Conservation (phyloP, 1,140 invertebrate genomes). For the Philopotamus ludificatus region DNA sequence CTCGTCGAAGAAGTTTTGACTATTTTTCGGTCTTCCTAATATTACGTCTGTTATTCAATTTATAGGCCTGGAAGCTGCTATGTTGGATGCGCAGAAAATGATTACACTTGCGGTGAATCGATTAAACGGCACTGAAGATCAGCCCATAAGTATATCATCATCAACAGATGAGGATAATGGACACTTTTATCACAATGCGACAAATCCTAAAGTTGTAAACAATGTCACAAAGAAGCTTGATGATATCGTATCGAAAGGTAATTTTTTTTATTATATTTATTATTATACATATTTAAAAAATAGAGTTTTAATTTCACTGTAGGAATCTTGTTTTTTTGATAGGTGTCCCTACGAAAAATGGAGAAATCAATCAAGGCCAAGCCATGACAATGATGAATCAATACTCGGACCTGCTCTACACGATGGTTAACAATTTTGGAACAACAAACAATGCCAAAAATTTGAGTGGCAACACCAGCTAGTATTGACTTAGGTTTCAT, state of each 20-base stretch:
- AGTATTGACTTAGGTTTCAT: conserved; percentile 6
- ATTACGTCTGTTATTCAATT: no score
- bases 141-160: conserved; percentile 42
- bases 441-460: conserved; percentile 21
- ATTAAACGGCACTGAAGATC: conserved; percentile 37
- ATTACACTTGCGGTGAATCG: conserved; percentile 45
- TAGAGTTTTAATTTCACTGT: conserved; percentile 4
- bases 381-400: conserved; percentile 54
- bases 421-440: conserved; percentile 48
- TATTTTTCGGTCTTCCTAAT: no score
- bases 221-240: conserved; percentile 48
- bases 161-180: conserved; percentile 43
- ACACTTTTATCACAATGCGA: neutral
- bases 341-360: conserved; percentile 35
- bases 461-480: conserved; percentile 11
- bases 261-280: neutral
- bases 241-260: conserved; percentile 50
- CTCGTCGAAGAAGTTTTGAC: no score
- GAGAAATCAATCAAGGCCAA: conserved; percentile 41
- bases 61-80: conserved; percentile 55
- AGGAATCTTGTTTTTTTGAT: no score
- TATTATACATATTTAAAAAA: neutral
- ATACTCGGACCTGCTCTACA: conserved; percentile 48
- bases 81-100: conserved; percentile 58
- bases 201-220: conserved; percentile 35